Conservation (phyloP, 2,888 invertebrate species). For the Incurvaria masculella region DNA sequence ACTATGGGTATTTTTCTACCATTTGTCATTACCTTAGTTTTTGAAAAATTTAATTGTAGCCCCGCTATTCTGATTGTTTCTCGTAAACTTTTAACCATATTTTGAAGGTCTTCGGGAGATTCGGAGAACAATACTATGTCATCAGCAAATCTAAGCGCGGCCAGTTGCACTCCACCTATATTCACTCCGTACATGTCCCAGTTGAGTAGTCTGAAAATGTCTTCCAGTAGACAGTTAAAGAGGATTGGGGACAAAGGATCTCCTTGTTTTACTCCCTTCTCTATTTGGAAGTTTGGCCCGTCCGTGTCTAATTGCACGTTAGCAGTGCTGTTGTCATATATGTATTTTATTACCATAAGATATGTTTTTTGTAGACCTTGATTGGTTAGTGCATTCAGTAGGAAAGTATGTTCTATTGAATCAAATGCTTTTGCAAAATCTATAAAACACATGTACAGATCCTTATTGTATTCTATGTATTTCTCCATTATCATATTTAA, state of each 20-base stretch:
- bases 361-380: not conserved
- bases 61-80: not conserved
- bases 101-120: not conserved
- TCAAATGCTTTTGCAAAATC: not conserved
- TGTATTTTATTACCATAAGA: not conserved
- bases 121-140: not conserved
- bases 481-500: constrained; percentile 4
- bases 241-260: not conserved
- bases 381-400: not conserved
- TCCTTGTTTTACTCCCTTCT: not conserved
- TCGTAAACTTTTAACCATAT: not conserved
- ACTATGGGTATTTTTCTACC: no score
- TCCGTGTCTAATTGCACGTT: not conserved
- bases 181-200: not conserved
- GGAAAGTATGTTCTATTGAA: not conserved
- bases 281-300: not conserved
- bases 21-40: no score
- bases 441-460: constrained; percentile 1
- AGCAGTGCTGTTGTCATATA: not conserved
- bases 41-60: no score
- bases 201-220: not conserved
- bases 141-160: not conserved
- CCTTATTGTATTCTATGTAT: constrained; percentile 1
- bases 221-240: not conserved
- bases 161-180: not conserved